phyloP scores from a whole-genome alignment of 2,888 invertebrate genomes.

The Euclidia mi region DNA sequence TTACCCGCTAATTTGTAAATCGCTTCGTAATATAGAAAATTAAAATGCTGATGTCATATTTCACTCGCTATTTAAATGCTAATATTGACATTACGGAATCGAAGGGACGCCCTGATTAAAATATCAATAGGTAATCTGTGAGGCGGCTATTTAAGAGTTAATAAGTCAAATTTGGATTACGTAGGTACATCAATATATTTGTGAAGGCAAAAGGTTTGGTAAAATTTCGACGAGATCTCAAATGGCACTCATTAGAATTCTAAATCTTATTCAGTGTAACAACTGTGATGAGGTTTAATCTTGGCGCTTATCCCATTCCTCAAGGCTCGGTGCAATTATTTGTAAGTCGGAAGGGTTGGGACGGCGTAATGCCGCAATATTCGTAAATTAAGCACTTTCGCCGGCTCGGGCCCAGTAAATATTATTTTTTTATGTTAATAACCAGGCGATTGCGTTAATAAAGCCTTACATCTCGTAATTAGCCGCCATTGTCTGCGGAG shows the following conservation, averaged over 20 bases:
- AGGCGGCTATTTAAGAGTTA: slow-evolving; percentile 66
- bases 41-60: slow-evolving; percentile 90
- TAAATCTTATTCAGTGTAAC: slow-evolving; percentile 78
- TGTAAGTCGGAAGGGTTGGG: slow-evolving; percentile 86
- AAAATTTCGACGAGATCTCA: slow-evolving; percentile 50
- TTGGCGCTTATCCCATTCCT: slow-evolving; percentile 83
- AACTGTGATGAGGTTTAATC: slow-evolving; percentile 85
- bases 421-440: slow-evolving; percentile 90
- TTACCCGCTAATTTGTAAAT: slow-evolving; percentile 90
- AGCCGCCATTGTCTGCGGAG: slow-evolving; percentile 82
- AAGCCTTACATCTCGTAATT: slow-evolving; percentile 89
- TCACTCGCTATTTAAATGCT: slow-evolving; percentile 88
- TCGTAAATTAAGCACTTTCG: slow-evolving; percentile 86
- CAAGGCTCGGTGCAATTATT: slow-evolving; percentile 86
- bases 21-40: slow-evolving; percentile 88
- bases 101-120: slow-evolving; percentile 81
- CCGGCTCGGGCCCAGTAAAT: slow-evolving; percentile 82
- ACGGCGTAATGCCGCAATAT: slow-evolving; percentile 85
- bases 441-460: slow-evolving; percentile 88
- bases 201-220: slow-evolving; percentile 33
- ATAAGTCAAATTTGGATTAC: slow-evolving; percentile 62
- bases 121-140: slow-evolving; percentile 86
- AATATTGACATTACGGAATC: slow-evolving; percentile 77
- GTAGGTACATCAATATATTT: slow-evolving; percentile 67
- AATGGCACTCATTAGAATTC: slow-evolving; percentile 77